Base-by-base conservation (phyloP, 2,888 invertebrate genomes). In the Tortrix viridana region DNA sequence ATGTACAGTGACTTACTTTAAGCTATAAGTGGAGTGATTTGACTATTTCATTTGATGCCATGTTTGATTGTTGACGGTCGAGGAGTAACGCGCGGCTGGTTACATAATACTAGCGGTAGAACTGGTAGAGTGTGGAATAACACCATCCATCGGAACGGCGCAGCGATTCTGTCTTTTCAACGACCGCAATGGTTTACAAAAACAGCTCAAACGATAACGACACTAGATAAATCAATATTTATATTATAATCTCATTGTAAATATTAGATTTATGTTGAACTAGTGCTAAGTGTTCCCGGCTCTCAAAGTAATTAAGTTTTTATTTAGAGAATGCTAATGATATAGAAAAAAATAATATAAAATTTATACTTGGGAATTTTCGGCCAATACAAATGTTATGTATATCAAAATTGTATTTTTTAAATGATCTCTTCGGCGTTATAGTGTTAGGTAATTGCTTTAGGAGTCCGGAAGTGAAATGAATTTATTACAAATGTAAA, bases 341-440 rank as follows among this genome's bases (percentile, higher is more conserved):
- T 77, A 71, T 78, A 76, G 74, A 77, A 71, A 71, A 76, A 73
- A 82, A 80, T 74, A 77, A 81, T 80, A 79, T 74, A 79, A 80
- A 79, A 86, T 88, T 86, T 88, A 83, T 87, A 86, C 76, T 80
- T 77, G 79, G 79, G 76, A 84, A 77, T 75, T 88, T 91, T 91
- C 85, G 91, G 90, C 89, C 88, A 88, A 89, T 85, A 88, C 85
- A 87, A 88, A 84, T 85, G 81, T 84, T 88, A 85, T 86, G 82
- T 87, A 88, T 84, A 86, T 87, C 88, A 86, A 91, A 91, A 91
- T 89, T 90, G 88, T 92, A 91, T 91, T 91, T 87, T 86, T 88
- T 84, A 84, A 89, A 88, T 91, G 92, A 92, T 92, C 92, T 92
- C 92, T 90, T 91, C 80, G 88, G 85, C 85, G 85, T 85, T 83